phyloP scores from a whole-genome alignment of 64 coral and sea anemone species.

The Pocillopora damicornis region DNA sequence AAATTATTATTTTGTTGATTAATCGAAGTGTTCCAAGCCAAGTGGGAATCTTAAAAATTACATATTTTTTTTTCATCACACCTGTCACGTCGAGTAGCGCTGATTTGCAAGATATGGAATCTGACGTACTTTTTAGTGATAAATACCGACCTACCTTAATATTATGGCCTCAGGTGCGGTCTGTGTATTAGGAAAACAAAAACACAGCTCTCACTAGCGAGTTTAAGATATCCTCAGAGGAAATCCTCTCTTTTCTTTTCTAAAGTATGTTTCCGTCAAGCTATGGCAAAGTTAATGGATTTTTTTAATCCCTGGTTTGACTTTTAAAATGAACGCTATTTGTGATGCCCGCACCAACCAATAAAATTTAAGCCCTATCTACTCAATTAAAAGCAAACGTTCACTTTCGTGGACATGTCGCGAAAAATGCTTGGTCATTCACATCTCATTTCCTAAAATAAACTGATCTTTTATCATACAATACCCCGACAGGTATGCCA shows the following conservation, averaged over 20 bases:
- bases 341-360: neutral
- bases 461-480: neutral
- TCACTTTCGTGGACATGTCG: neutral
- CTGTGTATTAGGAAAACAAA: neutral
- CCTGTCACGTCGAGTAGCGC: neutral
- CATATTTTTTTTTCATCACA: neutral
- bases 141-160: neutral
- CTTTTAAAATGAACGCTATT: neutral
- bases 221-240: neutral
- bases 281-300: neutral
- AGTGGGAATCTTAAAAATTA: neutral
- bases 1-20: neutral
- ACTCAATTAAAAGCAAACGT: slow-evolving; percentile 3
- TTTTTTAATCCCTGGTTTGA: neutral
- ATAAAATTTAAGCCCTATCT: neutral
- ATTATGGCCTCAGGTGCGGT: neutral
- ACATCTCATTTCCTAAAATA: neutral
- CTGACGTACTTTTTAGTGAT: neutral
- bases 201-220: neutral
- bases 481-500: neutral
- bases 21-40: neutral
- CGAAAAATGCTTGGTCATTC: slow-evolving; percentile 3
- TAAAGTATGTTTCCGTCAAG: too few species aligned
- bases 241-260: too few species aligned
- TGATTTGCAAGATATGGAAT: neutral